Evolutionary conservation across 2,888 invertebrate genomes (phyloP).

Genomic region (Amphipoea lucens): DNA sequence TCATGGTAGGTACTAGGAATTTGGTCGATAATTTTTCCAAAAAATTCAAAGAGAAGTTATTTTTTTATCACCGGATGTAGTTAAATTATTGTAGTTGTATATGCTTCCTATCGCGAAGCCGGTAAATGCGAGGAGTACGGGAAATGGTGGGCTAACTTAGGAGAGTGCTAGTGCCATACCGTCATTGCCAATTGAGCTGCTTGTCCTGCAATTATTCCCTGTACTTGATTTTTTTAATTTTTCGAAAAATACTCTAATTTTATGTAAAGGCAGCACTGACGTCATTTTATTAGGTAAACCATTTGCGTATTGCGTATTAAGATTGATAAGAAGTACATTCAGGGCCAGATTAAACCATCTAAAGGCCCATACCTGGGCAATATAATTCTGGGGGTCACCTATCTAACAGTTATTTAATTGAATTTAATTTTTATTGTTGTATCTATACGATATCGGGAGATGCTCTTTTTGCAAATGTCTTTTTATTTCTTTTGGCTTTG

Average conservation of each 20-base stretch:
- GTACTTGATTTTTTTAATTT: not conserved
- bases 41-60: not conserved
- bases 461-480: not conserved
- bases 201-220: not conserved
- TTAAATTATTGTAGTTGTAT: conserved; percentile 17
- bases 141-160: conserved; percentile 7
- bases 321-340: not conserved
- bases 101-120: conserved; percentile 11
- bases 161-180: not conserved
- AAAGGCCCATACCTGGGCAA: not conserved
- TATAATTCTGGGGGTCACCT: not conserved
- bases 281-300: not conserved
- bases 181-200: not conserved
- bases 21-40: not conserved
- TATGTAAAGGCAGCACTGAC: not conserved
- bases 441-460: not conserved
- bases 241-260: not conserved
- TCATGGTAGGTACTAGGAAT: not conserved
- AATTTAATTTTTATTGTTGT: not conserved
- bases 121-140: not conserved
- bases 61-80: conserved; percentile 25
- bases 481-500: conserved; percentile 4
- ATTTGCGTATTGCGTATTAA: not conserved
- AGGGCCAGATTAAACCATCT: not conserved
- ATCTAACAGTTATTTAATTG: not conserved